Evolutionary conservation across 37 sponge, comb jelly and placozoan species (phyloP).

Genomic region (Tethya wilhelma): DNA sequence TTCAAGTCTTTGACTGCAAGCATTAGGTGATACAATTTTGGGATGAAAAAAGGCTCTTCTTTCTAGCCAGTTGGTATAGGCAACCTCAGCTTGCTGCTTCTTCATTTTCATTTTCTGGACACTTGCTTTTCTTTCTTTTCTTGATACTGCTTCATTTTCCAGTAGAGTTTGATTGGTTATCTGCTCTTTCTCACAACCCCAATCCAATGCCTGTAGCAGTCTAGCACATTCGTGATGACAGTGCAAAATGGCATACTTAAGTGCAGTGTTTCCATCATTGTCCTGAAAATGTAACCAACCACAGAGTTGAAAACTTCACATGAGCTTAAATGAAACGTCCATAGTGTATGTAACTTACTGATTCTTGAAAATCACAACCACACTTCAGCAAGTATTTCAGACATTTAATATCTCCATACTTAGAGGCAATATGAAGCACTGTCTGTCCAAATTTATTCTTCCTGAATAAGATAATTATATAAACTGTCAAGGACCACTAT

Average conservation of each 20-base stretch:
- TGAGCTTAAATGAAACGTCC: not conserved
- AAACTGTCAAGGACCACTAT: no score
- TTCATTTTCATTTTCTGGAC: not conserved
- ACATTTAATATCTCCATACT: slow-evolving; percentile 29
- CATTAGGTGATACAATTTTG: no score
- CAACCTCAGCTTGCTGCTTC: not conserved
- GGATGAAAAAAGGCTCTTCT: no score
- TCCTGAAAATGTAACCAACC: slow-evolving; percentile 60
- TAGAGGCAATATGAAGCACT: slow-evolving; percentile 59
- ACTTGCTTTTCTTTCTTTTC: not conserved
- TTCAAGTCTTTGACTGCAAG: no score
- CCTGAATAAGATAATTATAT: slow-evolving; percentile 10
- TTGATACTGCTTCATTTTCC: not conserved
- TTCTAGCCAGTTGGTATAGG: no score
- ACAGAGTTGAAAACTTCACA: no score
- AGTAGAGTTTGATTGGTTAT: not conserved
- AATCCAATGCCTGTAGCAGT: slow-evolving; percentile 67
- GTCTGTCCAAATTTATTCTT: slow-evolving; percentile 37
- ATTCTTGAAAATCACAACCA: slow-evolving; percentile 55
- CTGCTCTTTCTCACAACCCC: slow-evolving; percentile 65
- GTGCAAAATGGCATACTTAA: slow-evolving; percentile 49
- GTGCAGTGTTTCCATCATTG: slow-evolving; percentile 42
- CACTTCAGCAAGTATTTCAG: slow-evolving; percentile 45
- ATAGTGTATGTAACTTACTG: slow-evolving; percentile 34
- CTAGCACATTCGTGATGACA: slow-evolving; percentile 73